A percentile compares a stretch with the other conserved stretches of the same genome.
These are phyloP conservation scores for Cosmopolites sordidus DNA, from an alignment of 2,888 invertebrate genomes.

Conservation along the genomic window DNA sequence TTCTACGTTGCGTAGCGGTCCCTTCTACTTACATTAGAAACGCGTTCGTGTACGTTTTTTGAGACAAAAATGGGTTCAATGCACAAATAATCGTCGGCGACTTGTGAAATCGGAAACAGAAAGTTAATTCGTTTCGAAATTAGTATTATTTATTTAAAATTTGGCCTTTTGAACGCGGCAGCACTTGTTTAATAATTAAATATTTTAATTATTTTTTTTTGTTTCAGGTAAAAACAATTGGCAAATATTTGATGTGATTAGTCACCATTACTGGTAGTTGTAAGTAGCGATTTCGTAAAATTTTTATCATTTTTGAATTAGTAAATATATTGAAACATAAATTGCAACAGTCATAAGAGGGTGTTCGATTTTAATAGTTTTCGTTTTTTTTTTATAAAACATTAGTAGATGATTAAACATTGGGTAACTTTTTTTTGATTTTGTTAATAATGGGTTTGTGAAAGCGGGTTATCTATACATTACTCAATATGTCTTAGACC, in stretches of 20 bases:
- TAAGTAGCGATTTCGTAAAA: too few species aligned
- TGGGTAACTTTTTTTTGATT: too few species aligned
- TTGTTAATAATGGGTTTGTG: too few species aligned
- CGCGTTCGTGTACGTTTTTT: not conserved
- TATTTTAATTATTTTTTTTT: slow-evolving; percentile 5
- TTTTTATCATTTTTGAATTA: too few species aligned
- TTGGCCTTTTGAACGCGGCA: slow-evolving; percentile 2
- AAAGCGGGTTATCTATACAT: too few species aligned
- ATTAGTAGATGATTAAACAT: too few species aligned
- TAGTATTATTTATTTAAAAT: slow-evolving; percentile 9
- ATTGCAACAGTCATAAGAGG: too few species aligned
- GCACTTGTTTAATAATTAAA: not conserved
- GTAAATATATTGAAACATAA: too few species aligned
- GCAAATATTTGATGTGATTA: not conserved
- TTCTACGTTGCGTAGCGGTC: not conserved
- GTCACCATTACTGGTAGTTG: too few species aligned
- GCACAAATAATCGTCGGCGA: slow-evolving; percentile 11
- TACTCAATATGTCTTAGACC: too few species aligned
- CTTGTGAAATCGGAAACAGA: slow-evolving; percentile 17
- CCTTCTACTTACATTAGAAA: not conserved
- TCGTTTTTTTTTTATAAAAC: too few species aligned
- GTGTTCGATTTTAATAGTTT: too few species aligned
- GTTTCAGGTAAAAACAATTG: slow-evolving; percentile 6
- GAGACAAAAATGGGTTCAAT: slow-evolving; percentile 10
- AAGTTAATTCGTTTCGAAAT: slow-evolving; percentile 8